Percentiles rank a stretch among this genome's conserved stretches.
These are phyloP conservation scores for Boulengeromyrus knoepffleri DNA, from an alignment of 2,113 vertebrate species.

Conservation along the genomic window DNA sequence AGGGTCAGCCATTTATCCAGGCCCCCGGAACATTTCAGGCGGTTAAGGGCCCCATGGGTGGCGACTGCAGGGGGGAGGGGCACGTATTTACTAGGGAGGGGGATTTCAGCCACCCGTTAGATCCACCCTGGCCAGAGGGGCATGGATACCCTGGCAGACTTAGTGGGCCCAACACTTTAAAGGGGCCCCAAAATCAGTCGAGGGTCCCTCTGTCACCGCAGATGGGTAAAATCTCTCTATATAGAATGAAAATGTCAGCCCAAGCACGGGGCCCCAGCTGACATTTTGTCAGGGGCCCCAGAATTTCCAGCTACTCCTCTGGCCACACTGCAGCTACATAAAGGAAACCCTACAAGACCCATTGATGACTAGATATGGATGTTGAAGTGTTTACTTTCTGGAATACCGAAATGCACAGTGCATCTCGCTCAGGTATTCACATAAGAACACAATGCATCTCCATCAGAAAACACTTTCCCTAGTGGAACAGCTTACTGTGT, in stretches of 20 bases:
- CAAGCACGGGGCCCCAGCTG: too few relatives aligned
- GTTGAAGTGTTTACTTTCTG: not conserved
- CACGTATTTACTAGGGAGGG: too few relatives aligned
- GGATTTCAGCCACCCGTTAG: too few relatives aligned
- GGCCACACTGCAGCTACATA: not conserved
- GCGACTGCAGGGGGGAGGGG: not conserved
- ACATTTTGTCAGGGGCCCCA: not conserved
- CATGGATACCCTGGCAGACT: too few relatives aligned
- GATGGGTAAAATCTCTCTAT: too few relatives aligned
- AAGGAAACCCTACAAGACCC: not conserved
- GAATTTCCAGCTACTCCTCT: not conserved
- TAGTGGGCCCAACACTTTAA: not conserved
- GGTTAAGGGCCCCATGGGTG: not conserved
- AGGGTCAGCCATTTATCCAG: not conserved
- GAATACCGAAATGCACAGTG: not conserved
- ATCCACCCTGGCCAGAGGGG: not conserved
- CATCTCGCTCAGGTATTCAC: not conserved
- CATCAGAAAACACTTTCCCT: not conserved
- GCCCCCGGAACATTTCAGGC: not conserved
- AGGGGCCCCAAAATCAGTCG: too few relatives aligned
- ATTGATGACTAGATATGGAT: not conserved
- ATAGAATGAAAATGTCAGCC: too few relatives aligned
- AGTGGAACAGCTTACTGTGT: not conserved
- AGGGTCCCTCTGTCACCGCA: too few relatives aligned
- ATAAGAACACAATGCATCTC: not conserved